phyloP scores from a whole-genome alignment of 1,140 invertebrate genomes.

The Polyergus mexicanus region DNA sequence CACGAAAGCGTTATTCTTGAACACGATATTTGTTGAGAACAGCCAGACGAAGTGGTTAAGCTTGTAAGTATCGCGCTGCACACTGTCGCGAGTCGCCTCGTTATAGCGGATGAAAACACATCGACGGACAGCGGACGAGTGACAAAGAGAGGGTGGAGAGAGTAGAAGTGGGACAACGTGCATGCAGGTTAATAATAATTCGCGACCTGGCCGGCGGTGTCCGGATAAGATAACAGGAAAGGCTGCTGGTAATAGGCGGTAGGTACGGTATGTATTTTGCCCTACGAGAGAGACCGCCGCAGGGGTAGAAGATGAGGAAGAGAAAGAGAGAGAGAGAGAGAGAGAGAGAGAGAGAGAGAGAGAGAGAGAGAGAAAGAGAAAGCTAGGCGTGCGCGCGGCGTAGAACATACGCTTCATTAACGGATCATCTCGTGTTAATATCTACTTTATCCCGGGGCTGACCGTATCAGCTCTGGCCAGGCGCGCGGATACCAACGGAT shows the following conservation, averaged over 20 bases:
- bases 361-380: neutral
- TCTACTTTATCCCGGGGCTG: constrained; percentile 86
- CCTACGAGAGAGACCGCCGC: constrained; percentile 36
- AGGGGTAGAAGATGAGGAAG: constrained; percentile 24
- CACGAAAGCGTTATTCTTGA: neutral
- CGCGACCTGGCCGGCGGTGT: constrained; percentile 83
- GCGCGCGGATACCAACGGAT: constrained; percentile 74
- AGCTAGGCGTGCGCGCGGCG: constrained; percentile 74
- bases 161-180: constrained; percentile 65
- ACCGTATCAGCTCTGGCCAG: constrained; percentile 83
- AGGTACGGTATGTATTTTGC: constrained; percentile 72
- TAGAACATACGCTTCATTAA: constrained; percentile 87
- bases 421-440: constrained; percentile 88
- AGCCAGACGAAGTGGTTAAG: neutral
- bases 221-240: constrained; percentile 87
- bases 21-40: neutral
- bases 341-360: neutral
- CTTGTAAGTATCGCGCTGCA: neutral
- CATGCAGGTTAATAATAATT: constrained; percentile 83
- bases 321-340: constrained; percentile 26
- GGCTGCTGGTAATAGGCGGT: constrained; percentile 86
- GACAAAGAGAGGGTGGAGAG: constrained; percentile 28
- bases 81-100: constrained; percentile 21
- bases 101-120: constrained; percentile 57
- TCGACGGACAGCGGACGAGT: constrained; percentile 26